phyloP scores from a whole-genome alignment of 2,797 vertebrate species.

The Coranthus polyacanthus region DNA sequence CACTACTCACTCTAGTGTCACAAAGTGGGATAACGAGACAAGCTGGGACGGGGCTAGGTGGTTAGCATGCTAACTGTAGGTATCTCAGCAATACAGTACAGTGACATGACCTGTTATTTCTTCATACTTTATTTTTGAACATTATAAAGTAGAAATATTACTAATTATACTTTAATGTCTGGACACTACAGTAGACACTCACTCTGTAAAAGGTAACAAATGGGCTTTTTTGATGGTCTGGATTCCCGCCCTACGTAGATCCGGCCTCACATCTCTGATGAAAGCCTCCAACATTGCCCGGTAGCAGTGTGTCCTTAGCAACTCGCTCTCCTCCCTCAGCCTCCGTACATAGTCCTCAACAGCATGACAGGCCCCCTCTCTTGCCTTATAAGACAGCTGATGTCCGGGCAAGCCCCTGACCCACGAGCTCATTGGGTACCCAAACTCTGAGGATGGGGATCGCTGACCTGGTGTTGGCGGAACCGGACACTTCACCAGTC shows the following conservation, averaged over 20 bases:
- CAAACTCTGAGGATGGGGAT: constrained; percentile 34
- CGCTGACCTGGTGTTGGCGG: neutral
- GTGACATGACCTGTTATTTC: no score
- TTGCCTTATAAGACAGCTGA: constrained; percentile 91
- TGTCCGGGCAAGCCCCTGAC: constrained; percentile 84
- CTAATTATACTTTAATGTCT: no score
- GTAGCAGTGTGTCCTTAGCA: constrained; percentile 89
- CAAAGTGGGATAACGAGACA: no score
- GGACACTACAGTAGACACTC: constrained; percentile 68
- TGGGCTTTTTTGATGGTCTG: constrained; percentile 91
- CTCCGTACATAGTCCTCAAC: constrained; percentile 87
- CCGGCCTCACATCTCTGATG: constrained; percentile 81
- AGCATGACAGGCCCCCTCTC: constrained; percentile 93
- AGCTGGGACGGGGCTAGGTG: no score
- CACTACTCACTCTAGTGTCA: no score
- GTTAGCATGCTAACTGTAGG: no score
- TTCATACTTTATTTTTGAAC: no score
- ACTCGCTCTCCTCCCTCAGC: constrained; percentile 73
- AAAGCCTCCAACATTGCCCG: constrained; percentile 90
- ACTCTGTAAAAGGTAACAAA: constrained; percentile 88
- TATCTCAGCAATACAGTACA: no score
- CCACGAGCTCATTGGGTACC: constrained; percentile 92
- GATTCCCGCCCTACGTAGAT: constrained; percentile 86
- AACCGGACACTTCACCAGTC: constrained; percentile 57
- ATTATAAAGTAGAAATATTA: no score